Percentiles rank a stretch among this genome's conserved stretches.
These are phyloP conservation scores for Molorchus minor DNA, from an alignment of 2,888 invertebrate species.

Conservation along the genomic window DNA sequence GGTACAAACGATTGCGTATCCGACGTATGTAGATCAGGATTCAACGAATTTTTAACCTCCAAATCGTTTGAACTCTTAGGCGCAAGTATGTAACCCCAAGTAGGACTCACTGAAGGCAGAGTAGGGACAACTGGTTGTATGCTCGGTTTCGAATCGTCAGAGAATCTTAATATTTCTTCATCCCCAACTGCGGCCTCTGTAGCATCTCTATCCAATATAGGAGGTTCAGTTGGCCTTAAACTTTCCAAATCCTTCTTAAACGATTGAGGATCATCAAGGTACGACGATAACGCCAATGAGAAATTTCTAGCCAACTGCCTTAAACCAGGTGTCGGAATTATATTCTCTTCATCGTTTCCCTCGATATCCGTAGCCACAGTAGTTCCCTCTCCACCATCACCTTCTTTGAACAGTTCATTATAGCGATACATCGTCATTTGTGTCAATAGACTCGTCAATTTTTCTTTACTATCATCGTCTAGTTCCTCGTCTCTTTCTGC, in stretches of 20 bases:
- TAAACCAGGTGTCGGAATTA: slow-evolving; percentile 70
- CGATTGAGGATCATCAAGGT: slow-evolving; percentile 83
- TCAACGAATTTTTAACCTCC: slow-evolving; percentile 53
- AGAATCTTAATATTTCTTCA: slow-evolving; percentile 81
- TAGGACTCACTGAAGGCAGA: slow-evolving; percentile 54
- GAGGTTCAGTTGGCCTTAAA: slow-evolving; percentile 81
- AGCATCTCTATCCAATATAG: slow-evolving; percentile 58
- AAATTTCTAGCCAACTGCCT: slow-evolving; percentile 85
- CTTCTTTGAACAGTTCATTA: slow-evolving; percentile 61
- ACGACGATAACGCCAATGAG: slow-evolving; percentile 83
- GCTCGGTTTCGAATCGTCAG: slow-evolving; percentile 66
- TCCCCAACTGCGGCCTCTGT: slow-evolving; percentile 64
- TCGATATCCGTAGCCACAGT: neutral
- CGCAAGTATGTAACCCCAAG: slow-evolving; percentile 58
- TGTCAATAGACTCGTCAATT: slow-evolving; percentile 72
- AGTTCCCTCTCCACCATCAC: slow-evolving; percentile 66
- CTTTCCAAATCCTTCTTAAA: slow-evolving; percentile 80
- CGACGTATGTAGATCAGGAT: slow-evolving; percentile 70
- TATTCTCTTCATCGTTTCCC: slow-evolving; percentile 65
- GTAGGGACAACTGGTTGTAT: slow-evolving; percentile 58
- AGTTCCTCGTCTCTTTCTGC: slow-evolving; percentile 56
- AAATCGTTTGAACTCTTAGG: slow-evolving; percentile 31
- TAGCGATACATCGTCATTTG: slow-evolving; percentile 74
- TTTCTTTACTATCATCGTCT: slow-evolving; percentile 57
- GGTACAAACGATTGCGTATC: slow-evolving; percentile 76